phyloP scores from a whole-genome alignment of 1,140 invertebrate species.

The Bombus superbus region DNA sequence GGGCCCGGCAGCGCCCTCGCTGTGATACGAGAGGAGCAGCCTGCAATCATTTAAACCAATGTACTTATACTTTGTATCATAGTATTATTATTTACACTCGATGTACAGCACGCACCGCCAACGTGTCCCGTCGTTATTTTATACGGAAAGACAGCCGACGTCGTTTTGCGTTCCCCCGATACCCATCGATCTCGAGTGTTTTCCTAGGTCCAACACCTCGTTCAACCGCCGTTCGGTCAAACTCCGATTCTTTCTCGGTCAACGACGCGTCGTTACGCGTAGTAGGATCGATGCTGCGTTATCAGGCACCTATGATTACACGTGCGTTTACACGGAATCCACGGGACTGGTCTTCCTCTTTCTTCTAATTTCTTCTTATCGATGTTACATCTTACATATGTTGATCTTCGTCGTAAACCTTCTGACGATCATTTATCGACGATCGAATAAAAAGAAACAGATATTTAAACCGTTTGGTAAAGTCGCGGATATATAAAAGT shows the following conservation, averaged over 20 bases:
- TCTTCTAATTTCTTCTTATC: too few relatives aligned
- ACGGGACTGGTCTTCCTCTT: too few relatives aligned
- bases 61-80: constrained; percentile 83
- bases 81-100: constrained; percentile 76
- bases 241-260: not conserved
- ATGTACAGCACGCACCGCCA: constrained; percentile 32
- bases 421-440: not conserved
- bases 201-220: not conserved
- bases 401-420: too few relatives aligned
- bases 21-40: constrained; percentile 84
- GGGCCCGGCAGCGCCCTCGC: constrained; percentile 83
- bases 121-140: constrained; percentile 22
- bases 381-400: too few relatives aligned
- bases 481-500: too few relatives aligned
- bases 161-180: constrained; percentile 23
- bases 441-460: not conserved
- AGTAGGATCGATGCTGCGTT: too few relatives aligned
- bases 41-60: constrained; percentile 84
- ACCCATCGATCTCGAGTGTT: constrained; percentile 10
- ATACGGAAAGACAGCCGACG: constrained; percentile 27
- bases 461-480: too few relatives aligned
- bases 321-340: too few relatives aligned
- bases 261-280: not conserved
- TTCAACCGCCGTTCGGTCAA: not conserved
- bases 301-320: too few relatives aligned